Conservation (phyloP, 1,140 invertebrate species). For the Camponotus pennsylvanicus region DNA sequence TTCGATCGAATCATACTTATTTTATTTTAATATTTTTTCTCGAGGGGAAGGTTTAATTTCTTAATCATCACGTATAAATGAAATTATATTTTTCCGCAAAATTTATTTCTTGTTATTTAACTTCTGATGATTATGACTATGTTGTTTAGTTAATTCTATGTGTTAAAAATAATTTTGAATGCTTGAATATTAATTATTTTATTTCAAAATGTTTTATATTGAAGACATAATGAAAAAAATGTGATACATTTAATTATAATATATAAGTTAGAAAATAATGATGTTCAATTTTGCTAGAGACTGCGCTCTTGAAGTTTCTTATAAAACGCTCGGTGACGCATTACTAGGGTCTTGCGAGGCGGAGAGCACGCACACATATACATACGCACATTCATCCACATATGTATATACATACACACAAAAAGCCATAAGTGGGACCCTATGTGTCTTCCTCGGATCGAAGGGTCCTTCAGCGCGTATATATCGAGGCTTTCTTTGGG, state of each 20-base stretch:
- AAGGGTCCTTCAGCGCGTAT: slow-evolving; percentile 80
- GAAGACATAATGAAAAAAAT: slow-evolving; percentile 13
- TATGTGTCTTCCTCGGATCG: slow-evolving; percentile 84
- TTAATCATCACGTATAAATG: background rate
- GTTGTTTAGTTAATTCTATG: background rate
- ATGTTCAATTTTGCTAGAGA: slow-evolving; percentile 9
- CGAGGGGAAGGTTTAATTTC: background rate
- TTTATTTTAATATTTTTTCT: slow-evolving; percentile 28
- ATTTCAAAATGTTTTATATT: background rate
- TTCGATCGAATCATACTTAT: slow-evolving; percentile 65
- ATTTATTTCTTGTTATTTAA: background rate
- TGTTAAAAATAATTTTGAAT: background rate
- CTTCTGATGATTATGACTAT: background rate
- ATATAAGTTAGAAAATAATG: background rate
- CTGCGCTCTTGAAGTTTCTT: slow-evolving; percentile 40
- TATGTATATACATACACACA: background rate
- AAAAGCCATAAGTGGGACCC: slow-evolving; percentile 79
- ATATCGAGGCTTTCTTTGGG: slow-evolving; percentile 75
- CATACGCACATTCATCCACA: background rate
- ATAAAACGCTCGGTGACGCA: slow-evolving; percentile 74
- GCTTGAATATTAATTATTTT: background rate
- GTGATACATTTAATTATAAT: background rate
- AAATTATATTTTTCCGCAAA: background rate
- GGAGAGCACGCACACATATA: slow-evolving; percentile 68
- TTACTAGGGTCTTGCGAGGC: slow-evolving; percentile 73